phyloP scores from a whole-genome alignment of 2,113 vertebrate species.

The Nycticebus coucang region DNA sequence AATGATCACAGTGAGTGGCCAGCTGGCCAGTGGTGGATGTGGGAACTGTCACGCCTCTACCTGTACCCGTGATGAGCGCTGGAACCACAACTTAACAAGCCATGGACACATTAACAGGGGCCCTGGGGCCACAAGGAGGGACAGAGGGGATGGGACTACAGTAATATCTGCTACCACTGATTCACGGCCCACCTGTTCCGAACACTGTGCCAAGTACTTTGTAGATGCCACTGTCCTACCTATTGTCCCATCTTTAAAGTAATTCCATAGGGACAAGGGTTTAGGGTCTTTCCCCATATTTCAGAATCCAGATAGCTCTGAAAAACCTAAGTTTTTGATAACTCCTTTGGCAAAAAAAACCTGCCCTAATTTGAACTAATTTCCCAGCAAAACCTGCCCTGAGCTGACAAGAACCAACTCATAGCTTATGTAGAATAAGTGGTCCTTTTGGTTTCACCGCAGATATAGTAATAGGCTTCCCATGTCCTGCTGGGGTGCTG shows the following conservation, averaged over 20 bases:
- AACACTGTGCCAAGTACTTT: too few relatives aligned
- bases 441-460: fast-evolving
- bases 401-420: fast-evolving
- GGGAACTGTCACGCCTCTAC: too few relatives aligned
- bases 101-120: fast-evolving
- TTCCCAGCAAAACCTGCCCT: background rate
- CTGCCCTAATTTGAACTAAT: background rate
- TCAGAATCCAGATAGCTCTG: background rate
- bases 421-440: fast-evolving
- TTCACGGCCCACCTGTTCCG: background rate
- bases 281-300: background rate
- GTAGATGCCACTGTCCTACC: fast-evolving
- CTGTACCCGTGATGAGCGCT: background rate
- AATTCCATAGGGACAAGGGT: too few relatives aligned
- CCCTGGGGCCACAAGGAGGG: background rate
- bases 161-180: fast-evolving
- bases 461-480: background rate
- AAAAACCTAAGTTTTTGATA: background rate
- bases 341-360: background rate
- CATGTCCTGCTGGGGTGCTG: background rate
- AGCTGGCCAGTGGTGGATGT: background rate
- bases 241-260: background rate
- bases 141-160: fast-evolving
- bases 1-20: fast-evolving
- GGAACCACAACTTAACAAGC: fast-evolving